These are phyloP conservation scores for Diploptera punctata DNA, from an alignment of 2,888 invertebrate species.

Conservation along the genomic window DNA sequence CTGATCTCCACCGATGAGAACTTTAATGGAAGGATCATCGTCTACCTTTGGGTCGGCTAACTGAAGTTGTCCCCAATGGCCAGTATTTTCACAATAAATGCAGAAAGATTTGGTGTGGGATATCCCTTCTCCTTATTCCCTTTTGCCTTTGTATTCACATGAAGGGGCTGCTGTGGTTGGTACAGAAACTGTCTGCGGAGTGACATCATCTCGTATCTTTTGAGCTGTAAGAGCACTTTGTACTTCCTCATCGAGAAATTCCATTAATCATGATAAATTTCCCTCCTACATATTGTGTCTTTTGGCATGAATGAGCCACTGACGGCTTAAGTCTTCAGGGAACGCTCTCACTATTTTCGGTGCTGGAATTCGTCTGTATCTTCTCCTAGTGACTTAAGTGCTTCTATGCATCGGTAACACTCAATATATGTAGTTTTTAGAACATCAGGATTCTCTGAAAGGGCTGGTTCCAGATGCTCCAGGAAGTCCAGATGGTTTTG, in stretches of 20 bases:
- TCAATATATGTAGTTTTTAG: neutral
- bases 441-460: neutral
- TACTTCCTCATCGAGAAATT: neutral
- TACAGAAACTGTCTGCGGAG: too few relatives aligned
- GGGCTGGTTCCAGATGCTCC: neutral
- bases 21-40: neutral
- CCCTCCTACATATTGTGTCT: neutral
- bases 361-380: neutral
- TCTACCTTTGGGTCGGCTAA: conserved; percentile 8
- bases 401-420: neutral
- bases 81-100: neutral
- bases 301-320: neutral
- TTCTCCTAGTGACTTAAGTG: neutral
- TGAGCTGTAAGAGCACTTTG: neutral
- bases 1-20: conserved; percentile 19
- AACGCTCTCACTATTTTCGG: neutral
- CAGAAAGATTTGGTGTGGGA: neutral
- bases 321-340: neutral
- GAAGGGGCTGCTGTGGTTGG: neutral
- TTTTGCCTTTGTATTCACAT: neutral
- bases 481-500: neutral
- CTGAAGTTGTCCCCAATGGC: neutral
- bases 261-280: too few relatives aligned
- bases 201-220: neutral
- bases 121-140: neutral